Base-by-base conservation (phyloP, 2,797 vertebrate genomes). In the Pangasius sanitwongsei region DNA sequence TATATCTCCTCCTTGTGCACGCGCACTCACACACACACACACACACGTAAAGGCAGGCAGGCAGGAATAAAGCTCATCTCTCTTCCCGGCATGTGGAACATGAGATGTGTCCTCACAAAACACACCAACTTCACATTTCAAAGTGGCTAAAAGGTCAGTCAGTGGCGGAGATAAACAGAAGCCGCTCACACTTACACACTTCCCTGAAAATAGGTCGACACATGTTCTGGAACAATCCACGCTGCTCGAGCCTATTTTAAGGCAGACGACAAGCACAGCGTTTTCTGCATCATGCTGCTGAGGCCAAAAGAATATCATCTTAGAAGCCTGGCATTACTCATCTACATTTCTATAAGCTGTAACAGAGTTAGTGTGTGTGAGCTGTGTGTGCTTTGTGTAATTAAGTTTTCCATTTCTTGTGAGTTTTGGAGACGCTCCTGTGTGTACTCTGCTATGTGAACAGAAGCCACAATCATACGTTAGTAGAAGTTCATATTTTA, bases 1-100 rank as follows among this genome's bases (percentile, higher is more conserved):
- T 96, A 96, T 96, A 96, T 94, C 95, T 88, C 93, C 92, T 92
- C 93, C 94, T 93, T 92, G 93, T 92, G 93, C 78, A 67, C 59
- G 92, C 93, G 91, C 91, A 86, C 93, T 92, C 92, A 87, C 57
- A 37, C 84, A 77, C 74, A 80, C 78, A 78, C 93, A 93, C 53
- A 25, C 86, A 92, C 92, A 86, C 23, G 28, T 7, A n/a, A 7
- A 78, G 12, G 44, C 44, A n/a, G 13, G 53, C 48, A 31, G 13
- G 53, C 2, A 25, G 18, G 48, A 93, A 89, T 88, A 91, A 90
- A 91, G 90, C 92, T 92, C 91, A 88, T 86, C 87, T 87, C 90
- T 91, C 92, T 93, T 93, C 91, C 92, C 89, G 91, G 93, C 90
- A 88, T 89, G 91, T 83, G 91, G 91, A 92, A 93, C 89, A 86